Percentiles rank a stretch among this genome's conserved stretches.
Evolutionary conservation across 1,140 invertebrate species (phyloP).

Genomic region (Anagrus nilaparvatae): DNA sequence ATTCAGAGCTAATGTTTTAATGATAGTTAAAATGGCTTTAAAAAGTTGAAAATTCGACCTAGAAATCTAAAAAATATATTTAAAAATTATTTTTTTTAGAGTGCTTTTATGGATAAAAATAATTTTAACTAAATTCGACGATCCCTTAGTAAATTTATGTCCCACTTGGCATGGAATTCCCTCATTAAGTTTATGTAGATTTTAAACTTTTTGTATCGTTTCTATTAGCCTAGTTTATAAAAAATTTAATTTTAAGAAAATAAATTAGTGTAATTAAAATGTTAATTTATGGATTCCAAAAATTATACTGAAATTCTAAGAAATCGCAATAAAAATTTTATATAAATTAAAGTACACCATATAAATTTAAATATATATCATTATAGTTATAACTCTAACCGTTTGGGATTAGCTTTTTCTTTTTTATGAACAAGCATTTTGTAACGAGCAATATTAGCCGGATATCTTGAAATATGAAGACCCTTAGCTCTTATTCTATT

Average conservation of each 20-base stretch:
- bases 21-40: no score
- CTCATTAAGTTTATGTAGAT: no score
- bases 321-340: constrained; percentile 1
- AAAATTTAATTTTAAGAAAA: constrained; percentile 2
- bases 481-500: constrained; percentile 69
- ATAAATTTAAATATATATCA: not conserved
- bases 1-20: no score
- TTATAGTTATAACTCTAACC: constrained; percentile 43
- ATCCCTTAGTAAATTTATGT: no score
- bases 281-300: not conserved
- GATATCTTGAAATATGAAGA: constrained; percentile 77
- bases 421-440: constrained; percentile 85
- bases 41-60: no score
- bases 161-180: no score
- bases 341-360: not conserved
- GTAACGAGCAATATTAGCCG: constrained; percentile 76
- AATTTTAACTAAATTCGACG: no score
- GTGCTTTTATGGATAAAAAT: no score
- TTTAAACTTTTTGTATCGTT: no score
- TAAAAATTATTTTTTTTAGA: no score
- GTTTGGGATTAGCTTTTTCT: constrained; percentile 78
- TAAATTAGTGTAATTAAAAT: not conserved
- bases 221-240: no score
- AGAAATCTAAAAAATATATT: no score
- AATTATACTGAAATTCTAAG: not conserved